Base-by-base conservation (phyloP, 2,113 vertebrate genomes). In the Austrofundulus limnaeus region DNA sequence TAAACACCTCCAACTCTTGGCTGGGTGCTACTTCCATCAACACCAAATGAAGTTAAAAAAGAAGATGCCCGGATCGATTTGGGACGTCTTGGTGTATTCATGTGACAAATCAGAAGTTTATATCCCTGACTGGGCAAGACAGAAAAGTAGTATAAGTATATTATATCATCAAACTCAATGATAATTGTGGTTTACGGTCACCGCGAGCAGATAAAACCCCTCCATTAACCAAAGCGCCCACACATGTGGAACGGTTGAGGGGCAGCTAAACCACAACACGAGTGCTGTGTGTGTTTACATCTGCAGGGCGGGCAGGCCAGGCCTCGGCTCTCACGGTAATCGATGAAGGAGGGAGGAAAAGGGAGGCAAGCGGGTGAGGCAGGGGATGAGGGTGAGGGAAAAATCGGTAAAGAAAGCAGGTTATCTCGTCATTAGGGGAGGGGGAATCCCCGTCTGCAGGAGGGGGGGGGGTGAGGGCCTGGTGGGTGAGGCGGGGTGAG, bases 241-340 rank as follows among this genome's bases (percentile, higher is more conserved):
- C 64, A 67, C 67, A 24, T 1, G 4, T 46, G 46, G 24, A 49
- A 37, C 46, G 19, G 78, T 70, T 80, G 46, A 85, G 85, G 19
- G 52, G 67, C 62, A 78, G 70, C 80, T 79, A 84, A 87, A 85
- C 82, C 84, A 73, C 86, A 86, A 88, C 83, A 88, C 5, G 38
- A 88, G 76, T 69, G 38, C 77, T 57, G 77, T 73, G 83, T 84
- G 83, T 92, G 91, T 93, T 92, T 90, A 91, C 92, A 92, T 89
- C 81, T 86, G 89, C 77, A 85, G 76, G 84, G 81, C 77, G 82
- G 83, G 71, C 75, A 70, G 81, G 70, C 86, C 74, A 45, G 80
- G 85, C 90, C 88, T 78, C 9, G 79, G 82, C 90, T 92, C 91
- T 90, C 91, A 92, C 91, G 83, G 88, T 91, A 92, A 92, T 93